phyloP scores from a whole-genome alignment of 1,140 invertebrate species.

The Heliconius hermathena region DNA sequence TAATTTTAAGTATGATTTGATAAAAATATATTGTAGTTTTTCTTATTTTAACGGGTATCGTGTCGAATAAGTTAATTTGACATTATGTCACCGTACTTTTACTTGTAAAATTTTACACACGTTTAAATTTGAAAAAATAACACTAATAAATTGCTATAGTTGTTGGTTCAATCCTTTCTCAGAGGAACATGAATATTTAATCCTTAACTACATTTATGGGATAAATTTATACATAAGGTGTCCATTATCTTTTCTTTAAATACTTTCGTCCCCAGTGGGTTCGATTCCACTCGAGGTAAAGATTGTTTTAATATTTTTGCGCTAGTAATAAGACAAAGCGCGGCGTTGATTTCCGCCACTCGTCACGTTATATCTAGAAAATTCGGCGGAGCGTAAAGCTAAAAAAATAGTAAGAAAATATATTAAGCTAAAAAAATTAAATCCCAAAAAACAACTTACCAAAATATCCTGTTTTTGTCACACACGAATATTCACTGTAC shows the following conservation, averaged over 20 bases:
- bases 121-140: too few relatives aligned
- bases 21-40: background rate
- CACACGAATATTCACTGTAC: slow-evolving; percentile 51
- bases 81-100: background rate
- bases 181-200: too few relatives aligned
- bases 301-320: too few relatives aligned
- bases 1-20: background rate
- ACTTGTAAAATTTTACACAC: background rate
- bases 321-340: too few relatives aligned
- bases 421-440: too few relatives aligned
- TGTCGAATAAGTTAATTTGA: background rate
- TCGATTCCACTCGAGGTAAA: too few relatives aligned
- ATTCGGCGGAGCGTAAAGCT: background rate
- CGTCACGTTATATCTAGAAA: background rate
- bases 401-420: background rate
- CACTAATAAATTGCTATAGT: too few relatives aligned
- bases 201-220: background rate
- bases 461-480: background rate
- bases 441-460: slow-evolving; percentile 7
- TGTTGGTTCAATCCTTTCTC: too few relatives aligned
- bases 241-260: background rate
- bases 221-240: background rate
- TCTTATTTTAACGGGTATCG: background rate
- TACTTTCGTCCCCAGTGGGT: too few relatives aligned
- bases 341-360: background rate